A percentile compares a stretch with the other conserved stretches of the same genome.
These are phyloP conservation scores for Catamblyrhynchus diadema DNA, from an alignment of 2,797 vertebrate species.

Conservation along the genomic window DNA sequence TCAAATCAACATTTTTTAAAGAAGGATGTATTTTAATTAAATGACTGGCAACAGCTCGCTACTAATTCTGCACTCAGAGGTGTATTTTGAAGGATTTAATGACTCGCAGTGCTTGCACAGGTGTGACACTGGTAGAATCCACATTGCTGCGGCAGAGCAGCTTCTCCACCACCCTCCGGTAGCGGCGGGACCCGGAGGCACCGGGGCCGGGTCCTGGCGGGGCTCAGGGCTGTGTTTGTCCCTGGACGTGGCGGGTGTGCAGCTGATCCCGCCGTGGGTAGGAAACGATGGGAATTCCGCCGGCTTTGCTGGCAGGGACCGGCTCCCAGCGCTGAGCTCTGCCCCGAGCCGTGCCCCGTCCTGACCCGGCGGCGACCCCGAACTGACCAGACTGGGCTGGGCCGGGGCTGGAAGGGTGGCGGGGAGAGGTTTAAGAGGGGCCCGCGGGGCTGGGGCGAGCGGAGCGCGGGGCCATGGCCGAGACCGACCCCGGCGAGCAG, in stretches of 20 bases:
- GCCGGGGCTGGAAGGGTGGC: background rate
- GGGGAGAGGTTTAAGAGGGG: background rate
- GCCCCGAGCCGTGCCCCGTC: background rate
- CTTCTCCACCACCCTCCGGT: background rate
- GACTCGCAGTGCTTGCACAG: background rate
- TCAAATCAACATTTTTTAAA: background rate
- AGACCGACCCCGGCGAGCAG: background rate
- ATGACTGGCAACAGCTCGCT: background rate
- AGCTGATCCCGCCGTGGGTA: background rate
- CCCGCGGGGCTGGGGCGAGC: background rate
- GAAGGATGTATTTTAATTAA: background rate
- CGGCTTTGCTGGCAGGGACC: accelerated
- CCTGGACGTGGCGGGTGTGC: background rate
- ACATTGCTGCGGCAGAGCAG: background rate
- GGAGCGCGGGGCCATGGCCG: background rate
- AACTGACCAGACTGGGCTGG: background rate
- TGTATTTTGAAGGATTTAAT: background rate
- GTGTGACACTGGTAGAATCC: accelerated
- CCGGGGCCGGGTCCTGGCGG: background rate
- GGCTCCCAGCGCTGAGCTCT: background rate
- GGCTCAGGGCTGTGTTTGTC: background rate
- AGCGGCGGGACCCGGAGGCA: background rate
- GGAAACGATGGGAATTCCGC: accelerated
- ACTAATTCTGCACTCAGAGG: accelerated
- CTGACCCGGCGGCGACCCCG: background rate